Percentiles rank a stretch among this genome's conserved stretches.
Evolutionary conservation across 2,113 vertebrate species (phyloP).

Genomic region (Pheucticus melanocephalus): DNA sequence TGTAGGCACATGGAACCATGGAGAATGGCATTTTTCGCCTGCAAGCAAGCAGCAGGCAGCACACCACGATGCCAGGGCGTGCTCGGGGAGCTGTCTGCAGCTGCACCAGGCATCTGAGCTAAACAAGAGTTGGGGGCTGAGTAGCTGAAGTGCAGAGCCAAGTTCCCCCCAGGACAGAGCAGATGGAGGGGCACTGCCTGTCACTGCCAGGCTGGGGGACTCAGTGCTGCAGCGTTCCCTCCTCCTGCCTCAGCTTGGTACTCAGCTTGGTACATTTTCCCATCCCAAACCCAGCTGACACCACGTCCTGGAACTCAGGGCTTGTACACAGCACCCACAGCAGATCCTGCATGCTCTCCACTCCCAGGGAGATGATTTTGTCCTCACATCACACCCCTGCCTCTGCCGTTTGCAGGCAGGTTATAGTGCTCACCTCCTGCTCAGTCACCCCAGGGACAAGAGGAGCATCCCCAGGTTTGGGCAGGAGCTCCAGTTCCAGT

Average conservation of each 20-base stretch:
- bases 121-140: not conserved
- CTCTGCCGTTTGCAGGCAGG: fast-evolving
- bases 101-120: not conserved
- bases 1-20: not conserved
- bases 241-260: fast-evolving
- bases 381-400: fast-evolving
- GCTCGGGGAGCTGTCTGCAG: not conserved
- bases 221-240: not conserved
- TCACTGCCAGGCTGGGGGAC: not conserved
- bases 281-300: not conserved
- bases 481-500: not conserved
- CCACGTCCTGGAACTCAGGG: not conserved
- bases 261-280: not conserved
- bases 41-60: fast-evolving
- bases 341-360: not conserved
- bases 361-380: fast-evolving
- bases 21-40: not conserved
- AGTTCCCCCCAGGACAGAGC: fast-evolving
- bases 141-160: fast-evolving
- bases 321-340: too few relatives aligned
- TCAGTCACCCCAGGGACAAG: not conserved
- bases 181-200: not conserved
- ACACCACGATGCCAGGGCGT: not conserved
- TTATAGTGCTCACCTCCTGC: fast-evolving
- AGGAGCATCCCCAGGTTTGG: not conserved